phyloP scores from a whole-genome alignment of 2,888 invertebrate genomes.

The Hemistola chrysoprasaria region DNA sequence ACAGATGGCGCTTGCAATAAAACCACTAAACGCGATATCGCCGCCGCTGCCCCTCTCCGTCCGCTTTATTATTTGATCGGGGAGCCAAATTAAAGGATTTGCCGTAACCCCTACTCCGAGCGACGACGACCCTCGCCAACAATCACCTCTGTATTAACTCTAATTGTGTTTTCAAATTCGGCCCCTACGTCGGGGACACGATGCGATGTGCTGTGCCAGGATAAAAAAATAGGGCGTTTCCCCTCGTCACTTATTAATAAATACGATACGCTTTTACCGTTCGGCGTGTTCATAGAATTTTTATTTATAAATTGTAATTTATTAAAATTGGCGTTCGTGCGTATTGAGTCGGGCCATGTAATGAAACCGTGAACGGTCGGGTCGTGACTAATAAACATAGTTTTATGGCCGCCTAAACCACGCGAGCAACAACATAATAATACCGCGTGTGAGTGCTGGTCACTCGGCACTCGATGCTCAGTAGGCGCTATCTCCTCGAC shows the following conservation, averaged over 20 bases:
- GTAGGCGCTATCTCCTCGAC: constrained; percentile 42
- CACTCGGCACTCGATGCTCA: constrained; percentile 26
- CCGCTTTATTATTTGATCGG: constrained; percentile 81
- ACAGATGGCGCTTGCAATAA: constrained; percentile 82
- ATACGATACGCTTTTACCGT: constrained; percentile 45
- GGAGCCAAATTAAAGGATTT: constrained; percentile 83
- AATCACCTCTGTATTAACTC: constrained; percentile 83
- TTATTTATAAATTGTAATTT: constrained; percentile 40
- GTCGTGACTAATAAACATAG: constrained; percentile 62
- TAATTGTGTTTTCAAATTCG: constrained; percentile 82
- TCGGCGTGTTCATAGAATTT: constrained; percentile 48
- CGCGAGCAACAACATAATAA: constrained; percentile 51
- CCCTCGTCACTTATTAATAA: constrained; percentile 66
- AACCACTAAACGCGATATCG: constrained; percentile 82
- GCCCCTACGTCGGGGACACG: constrained; percentile 68
- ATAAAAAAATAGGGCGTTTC: constrained; percentile 75
- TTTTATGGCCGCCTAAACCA: constrained; percentile 56
- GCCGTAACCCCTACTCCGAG: constrained; percentile 68
- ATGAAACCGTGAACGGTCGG: constrained; percentile 52
- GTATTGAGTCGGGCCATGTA: constrained; percentile 50
- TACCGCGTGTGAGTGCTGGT: constrained; percentile 42
- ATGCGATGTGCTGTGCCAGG: constrained; percentile 55
- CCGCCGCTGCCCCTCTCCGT: constrained; percentile 63
- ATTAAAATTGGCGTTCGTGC: constrained; percentile 47
- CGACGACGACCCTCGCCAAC: constrained; percentile 74